These are phyloP conservation scores for Danio aesculapii DNA, from an alignment of 2,797 vertebrate species.

Conservation along the genomic window DNA sequence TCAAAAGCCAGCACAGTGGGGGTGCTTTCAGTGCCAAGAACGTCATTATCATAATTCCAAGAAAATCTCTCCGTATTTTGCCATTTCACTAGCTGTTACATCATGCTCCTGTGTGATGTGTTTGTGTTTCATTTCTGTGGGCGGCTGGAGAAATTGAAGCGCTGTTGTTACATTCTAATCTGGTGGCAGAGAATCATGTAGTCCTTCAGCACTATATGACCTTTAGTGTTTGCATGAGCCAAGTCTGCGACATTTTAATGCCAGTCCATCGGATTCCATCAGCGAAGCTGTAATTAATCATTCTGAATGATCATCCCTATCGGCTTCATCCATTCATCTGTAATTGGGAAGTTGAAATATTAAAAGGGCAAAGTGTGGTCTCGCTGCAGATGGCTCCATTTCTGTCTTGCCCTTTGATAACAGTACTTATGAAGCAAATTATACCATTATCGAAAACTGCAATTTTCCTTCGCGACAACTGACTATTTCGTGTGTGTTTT, in stretches of 20 bases:
- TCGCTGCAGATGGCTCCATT: not conserved
- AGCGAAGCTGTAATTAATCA: conserved; percentile 29
- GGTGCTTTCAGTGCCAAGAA: not conserved
- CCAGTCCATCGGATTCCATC: conserved; percentile 5
- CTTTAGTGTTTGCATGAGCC: conserved; percentile 17
- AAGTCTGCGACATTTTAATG: conserved; percentile 33
- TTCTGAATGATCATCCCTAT: conserved; percentile 40
- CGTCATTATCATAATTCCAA: not conserved
- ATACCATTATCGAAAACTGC: not conserved
- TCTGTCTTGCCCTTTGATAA: conserved; percentile 18
- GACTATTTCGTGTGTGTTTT: conserved; percentile 37
- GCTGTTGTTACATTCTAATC: conserved; percentile 23
- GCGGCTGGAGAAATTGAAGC: not conserved
- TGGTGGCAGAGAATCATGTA: conserved; percentile 20
- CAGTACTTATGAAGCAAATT: not conserved
- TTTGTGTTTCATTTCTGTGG: not conserved
- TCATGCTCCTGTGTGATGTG: conserved; percentile 10
- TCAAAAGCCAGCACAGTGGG: not conserved
- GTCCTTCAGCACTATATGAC: conserved; percentile 5
- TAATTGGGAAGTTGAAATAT: conserved; percentile 22
- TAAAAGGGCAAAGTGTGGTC: conserved; percentile 23
- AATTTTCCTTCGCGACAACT: not conserved
- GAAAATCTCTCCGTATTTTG: not conserved
- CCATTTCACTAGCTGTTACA: conserved; percentile 22
- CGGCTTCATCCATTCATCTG: conserved; percentile 7